Evolutionary conservation across 2,113 vertebrate genomes (phyloP), one percentile per base, ranked within the genome.

Genomic region (Lepus timidus): DNA sequence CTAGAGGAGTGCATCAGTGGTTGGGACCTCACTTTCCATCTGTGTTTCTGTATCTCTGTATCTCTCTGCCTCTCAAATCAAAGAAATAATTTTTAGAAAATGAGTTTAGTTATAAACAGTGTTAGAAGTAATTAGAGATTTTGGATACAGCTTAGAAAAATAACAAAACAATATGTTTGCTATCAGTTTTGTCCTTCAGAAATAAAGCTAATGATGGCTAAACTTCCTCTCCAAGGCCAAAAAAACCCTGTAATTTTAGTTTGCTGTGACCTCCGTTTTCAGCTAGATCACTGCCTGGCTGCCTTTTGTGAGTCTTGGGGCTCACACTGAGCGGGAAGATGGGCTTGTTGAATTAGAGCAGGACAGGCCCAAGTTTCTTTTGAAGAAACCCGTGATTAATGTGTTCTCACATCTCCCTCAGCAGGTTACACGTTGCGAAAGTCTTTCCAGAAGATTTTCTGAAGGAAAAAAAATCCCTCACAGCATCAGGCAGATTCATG

Each of bases 391-490:
- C 19, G 12, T 93, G 95, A 91, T 93, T 36, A 3, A 83, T 75
- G 76, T 94, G 84, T 91, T 97, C 97, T 97, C 91, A 95, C 94
- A 71, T 93, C 94, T 93, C 88, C 62, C 81, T 96, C 4, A 8
- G 90, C 93, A 36, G 0, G 94, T 94, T 95, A 65, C 81, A 89
- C 89, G 22, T 65, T 93, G 81, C 85, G 89, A 96, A 98, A 94
- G 88, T 97, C 93, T 96, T 95, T 96, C 96, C 94, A 96, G 75
- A 97, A 17, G 49, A 7, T 86, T 97, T 61, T 90, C 91, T 22
- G 51, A 89, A 76, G 68, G 23, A 12, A 36, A 44, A 61, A 58
- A 68, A 88, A 65, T 39, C 55, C 55, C 55, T 58, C 33, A 14
- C 58, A 76, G 82, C 9, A 16, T 52, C 13, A 36, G 78, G 96